Conservation (phyloP, 2,888 invertebrate genomes). For the Theretra japonica region DNA sequence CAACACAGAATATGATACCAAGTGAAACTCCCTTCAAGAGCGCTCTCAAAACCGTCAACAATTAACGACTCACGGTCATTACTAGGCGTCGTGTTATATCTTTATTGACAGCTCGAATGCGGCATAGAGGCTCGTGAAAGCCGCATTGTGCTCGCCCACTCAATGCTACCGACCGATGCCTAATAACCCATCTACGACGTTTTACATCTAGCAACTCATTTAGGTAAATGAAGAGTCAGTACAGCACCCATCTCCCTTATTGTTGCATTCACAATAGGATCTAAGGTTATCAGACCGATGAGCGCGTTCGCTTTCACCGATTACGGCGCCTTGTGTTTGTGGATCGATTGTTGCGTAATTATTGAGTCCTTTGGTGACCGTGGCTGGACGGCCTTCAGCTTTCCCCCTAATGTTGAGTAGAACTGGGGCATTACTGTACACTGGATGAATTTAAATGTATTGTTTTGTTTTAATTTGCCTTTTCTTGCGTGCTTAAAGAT, state of each 20-base stretch:
- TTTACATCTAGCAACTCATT: slow-evolving; percentile 75
- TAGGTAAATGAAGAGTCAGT: slow-evolving; percentile 78
- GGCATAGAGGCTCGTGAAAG: slow-evolving; percentile 70
- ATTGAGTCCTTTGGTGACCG: slow-evolving; percentile 32
- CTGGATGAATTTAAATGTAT: neutral
- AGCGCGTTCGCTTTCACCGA: slow-evolving; percentile 79
- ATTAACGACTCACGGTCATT: slow-evolving; percentile 68
- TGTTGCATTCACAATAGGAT: slow-evolving; percentile 72
- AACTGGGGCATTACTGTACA: neutral
- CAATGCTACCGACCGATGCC: slow-evolving; percentile 70
- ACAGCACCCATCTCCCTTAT: slow-evolving; percentile 70
- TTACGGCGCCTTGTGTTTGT: slow-evolving; percentile 69
- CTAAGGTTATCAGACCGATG: slow-evolving; percentile 82
- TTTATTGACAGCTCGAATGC: slow-evolving; percentile 75
- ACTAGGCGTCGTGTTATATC: slow-evolving; percentile 62
- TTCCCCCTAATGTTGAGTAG: neutral
- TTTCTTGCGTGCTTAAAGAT: neutral
- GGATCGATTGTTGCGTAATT: slow-evolving; percentile 62
- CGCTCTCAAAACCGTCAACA: slow-evolving; percentile 53
- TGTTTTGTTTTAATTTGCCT: neutral
- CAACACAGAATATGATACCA: neutral
- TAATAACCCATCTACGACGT: slow-evolving; percentile 67
- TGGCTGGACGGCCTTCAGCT: neutral
- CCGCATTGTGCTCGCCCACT: slow-evolving; percentile 64
- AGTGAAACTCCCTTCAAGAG: slow-evolving; percentile 22